Percentiles rank a stretch among this genome's conserved stretches.
Evolutionary conservation across 2,888 invertebrate species (phyloP).

Genomic region (Merodon equestris): DNA sequence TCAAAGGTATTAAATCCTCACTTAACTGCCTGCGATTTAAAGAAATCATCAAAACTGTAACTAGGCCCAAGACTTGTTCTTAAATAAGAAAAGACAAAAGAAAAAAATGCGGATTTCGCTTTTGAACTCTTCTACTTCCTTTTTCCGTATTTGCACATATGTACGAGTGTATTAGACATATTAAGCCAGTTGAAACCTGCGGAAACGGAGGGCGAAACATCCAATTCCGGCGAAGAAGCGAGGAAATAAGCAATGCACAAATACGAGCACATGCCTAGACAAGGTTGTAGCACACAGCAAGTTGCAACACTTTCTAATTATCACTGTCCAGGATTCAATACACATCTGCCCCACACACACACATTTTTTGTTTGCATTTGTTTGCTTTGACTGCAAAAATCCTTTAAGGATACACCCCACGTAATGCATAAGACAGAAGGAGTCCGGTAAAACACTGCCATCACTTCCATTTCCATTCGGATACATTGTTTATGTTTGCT

Average conservation of each 20-base stretch:
- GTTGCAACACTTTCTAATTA: slow-evolving; percentile 60
- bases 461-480: slow-evolving; percentile 17
- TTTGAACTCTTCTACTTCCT: not conserved
- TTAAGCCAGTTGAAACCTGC: not conserved
- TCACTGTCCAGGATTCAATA: slow-evolving; percentile 46
- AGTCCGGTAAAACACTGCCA: not conserved
- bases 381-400: slow-evolving; percentile 55
- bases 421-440: not conserved
- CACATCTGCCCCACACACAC: slow-evolving; percentile 42
- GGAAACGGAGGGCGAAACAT: no score
- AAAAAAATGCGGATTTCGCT: no score
- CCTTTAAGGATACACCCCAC: slow-evolving; percentile 27
- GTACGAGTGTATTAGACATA: no score
- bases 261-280: not conserved
- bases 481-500: slow-evolving; percentile 56
- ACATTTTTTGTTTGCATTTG: slow-evolving; percentile 27
- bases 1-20: no score
- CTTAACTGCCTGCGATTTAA: no score
- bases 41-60: no score
- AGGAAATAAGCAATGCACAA: slow-evolving; percentile 41
- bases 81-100: no score
- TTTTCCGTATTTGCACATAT: slow-evolving; percentile 28
- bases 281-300: slow-evolving; percentile 16
- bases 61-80: no score
- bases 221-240: slow-evolving; percentile 1